These are phyloP conservation scores for Bombus huntii DNA, from an alignment of 1,140 invertebrate genomes.

Conservation along the genomic window DNA sequence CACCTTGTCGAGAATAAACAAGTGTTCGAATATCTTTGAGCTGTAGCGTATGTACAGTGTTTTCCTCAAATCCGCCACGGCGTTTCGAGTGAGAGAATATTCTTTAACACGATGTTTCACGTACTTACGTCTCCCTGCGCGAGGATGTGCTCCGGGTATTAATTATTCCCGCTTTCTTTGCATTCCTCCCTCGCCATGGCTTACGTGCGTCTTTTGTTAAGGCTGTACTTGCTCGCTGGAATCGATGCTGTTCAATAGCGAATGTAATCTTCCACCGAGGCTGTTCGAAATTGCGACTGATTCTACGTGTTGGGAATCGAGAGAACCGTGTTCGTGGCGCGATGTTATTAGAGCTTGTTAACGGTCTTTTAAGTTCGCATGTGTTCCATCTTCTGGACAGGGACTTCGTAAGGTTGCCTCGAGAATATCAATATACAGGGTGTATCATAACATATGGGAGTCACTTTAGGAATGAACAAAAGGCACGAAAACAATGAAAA, in stretches of 20 bases:
- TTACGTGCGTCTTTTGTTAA: constrained; percentile 40
- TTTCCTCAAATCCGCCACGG: constrained; percentile 32
- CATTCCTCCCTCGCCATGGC: neutral
- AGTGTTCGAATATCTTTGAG: neutral
- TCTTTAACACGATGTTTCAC: neutral
- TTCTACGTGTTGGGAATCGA: neutral
- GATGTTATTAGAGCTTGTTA: neutral
- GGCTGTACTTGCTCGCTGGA: neutral
- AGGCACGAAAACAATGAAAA: too few species aligned
- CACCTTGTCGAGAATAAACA: neutral
- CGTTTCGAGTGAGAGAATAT: neutral
- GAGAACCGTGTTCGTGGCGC: neutral
- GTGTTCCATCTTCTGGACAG: neutral
- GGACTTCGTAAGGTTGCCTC: too few species aligned
- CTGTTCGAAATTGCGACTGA: neutral
- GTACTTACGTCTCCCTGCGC: neutral
- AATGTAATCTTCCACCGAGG: neutral
- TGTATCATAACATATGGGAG: too few species aligned
- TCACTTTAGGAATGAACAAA: too few species aligned
- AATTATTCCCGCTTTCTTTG: constrained; percentile 38
- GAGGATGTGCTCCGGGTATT: constrained; percentile 24
- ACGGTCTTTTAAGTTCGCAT: neutral
- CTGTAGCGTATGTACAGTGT: constrained; percentile 3
- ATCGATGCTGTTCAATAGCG: neutral
- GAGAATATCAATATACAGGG: too few species aligned